Evolutionary conservation across 2,113 vertebrate genomes (phyloP), one percentile per base, ranked within the genome.

Genomic region (Lagopus leucura): DNA sequence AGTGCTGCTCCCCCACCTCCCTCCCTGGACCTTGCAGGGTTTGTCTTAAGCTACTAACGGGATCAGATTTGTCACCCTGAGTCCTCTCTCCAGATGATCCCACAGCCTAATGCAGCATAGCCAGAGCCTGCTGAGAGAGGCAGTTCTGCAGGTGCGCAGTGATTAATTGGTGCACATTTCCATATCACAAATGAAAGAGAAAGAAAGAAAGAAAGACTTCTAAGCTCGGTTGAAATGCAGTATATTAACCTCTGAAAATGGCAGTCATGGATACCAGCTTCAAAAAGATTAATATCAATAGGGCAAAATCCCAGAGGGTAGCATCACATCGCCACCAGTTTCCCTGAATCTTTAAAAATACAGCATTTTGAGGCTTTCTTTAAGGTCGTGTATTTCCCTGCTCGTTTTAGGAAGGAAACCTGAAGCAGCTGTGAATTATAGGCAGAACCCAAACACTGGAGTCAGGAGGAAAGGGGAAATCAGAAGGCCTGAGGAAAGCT

Each of bases 191-290:
- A 69, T 61, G 55, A 28, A 54, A 54, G 27, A 21, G 5, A 11
- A 50, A 28, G 21, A 11, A 16, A 36, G 24, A 75, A 55, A 38
- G 10, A 30, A 72, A 75, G 21, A 67, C 43, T 82, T 74, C 25
- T 61, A 58, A 25, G 89, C 58, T 79, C 45, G 50, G 50, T 76
- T 91, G 84, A 93, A 87, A 55, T 21, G 58, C 74, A 22, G 36
- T 17, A 54, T 63, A 77, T 96, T 94, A 95, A 95, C 91, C 89
- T 89, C 45, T 92, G 78, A 72, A 94, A 91, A 24, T 6, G 17
- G 87, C 86, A 90, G 87, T 89, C 91, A 87, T 80, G 92, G 89
- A 94, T 82, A 96, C 94, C 61, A 78, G 83, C 84, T 94, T 94
- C 94, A 92, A 89, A 96, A 92, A 91, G 13, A 90, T 79, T 61